Evolutionary conservation across 2,888 invertebrate genomes (phyloP).

Genomic region (Drosophila melanocephala): DNA sequence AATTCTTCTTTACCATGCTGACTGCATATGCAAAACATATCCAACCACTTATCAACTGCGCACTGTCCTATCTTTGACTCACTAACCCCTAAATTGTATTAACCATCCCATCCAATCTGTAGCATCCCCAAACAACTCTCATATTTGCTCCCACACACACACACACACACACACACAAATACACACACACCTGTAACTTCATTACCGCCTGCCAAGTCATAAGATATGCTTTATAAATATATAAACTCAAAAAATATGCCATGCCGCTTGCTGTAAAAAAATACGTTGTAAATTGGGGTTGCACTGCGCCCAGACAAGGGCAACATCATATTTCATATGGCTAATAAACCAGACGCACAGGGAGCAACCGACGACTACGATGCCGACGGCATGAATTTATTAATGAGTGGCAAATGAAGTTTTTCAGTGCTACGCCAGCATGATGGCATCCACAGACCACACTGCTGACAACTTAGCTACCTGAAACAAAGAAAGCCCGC

Average conservation of each 20-base stretch:
- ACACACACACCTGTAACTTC: conserved; percentile 74
- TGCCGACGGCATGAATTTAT: conserved; percentile 76
- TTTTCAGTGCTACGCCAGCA: conserved; percentile 46
- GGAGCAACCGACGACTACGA: conserved; percentile 16
- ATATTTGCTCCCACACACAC: conserved; percentile 30
- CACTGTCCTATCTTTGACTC: background rate
- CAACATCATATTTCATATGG: conserved; percentile 80
- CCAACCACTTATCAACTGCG: background rate
- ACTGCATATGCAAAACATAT: conserved; percentile 6
- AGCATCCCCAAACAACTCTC: background rate
- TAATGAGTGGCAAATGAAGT: conserved; percentile 84
- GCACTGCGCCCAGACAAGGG: conserved; percentile 48
- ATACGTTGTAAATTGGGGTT: conserved; percentile 43
- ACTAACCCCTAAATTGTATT: background rate
- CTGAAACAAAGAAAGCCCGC: background rate
- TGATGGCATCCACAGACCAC: conserved; percentile 47
- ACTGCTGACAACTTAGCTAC: conserved; percentile 61
- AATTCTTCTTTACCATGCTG: too few relatives aligned
- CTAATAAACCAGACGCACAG: conserved; percentile 73
- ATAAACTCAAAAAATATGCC: conserved; percentile 63
- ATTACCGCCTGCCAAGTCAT: conserved; percentile 55
- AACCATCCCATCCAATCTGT: background rate
- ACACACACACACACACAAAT: background rate
- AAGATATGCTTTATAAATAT: conserved; percentile 63
- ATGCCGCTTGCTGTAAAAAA: conserved; percentile 6